Conservation (phyloP, 2,888 invertebrate genomes). For the Apodemia mormo region DNA sequence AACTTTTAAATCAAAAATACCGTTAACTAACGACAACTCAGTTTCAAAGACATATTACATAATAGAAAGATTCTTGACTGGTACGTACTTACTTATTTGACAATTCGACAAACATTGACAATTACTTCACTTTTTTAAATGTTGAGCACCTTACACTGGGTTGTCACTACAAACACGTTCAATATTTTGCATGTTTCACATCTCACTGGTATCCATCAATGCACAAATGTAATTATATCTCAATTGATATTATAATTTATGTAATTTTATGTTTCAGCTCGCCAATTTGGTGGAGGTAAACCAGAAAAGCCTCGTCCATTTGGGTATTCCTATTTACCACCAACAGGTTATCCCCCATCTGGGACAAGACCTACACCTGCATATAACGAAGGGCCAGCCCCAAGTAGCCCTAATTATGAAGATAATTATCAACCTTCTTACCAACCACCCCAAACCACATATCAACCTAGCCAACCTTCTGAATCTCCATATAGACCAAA, state of each 20-base stretch:
- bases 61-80: background rate
- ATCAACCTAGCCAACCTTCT: constrained; percentile 47
- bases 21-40: too few relatives aligned
- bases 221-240: background rate
- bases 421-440: constrained; percentile 42
- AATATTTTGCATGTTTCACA: constrained; percentile 5
- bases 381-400: constrained; percentile 63
- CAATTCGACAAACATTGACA: background rate
- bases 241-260: constrained; percentile 11
- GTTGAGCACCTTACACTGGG: background rate
- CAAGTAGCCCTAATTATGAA: constrained; percentile 42
- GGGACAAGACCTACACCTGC: constrained; percentile 67
- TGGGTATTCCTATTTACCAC: constrained; percentile 72
- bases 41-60: too few relatives aligned
- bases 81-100: background rate
- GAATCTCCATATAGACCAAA: constrained; percentile 43
- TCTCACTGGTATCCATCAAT: background rate
- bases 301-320: constrained; percentile 88
- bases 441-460: constrained; percentile 46
- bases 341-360: constrained; percentile 67
- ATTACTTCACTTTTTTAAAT: background rate
- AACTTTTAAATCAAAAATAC: too few relatives aligned
- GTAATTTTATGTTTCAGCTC: constrained; percentile 74
- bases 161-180: background rate
- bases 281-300: constrained; percentile 84